Conservation (phyloP, 2,797 vertebrate species). For the Sebastes taczanowskii region DNA sequence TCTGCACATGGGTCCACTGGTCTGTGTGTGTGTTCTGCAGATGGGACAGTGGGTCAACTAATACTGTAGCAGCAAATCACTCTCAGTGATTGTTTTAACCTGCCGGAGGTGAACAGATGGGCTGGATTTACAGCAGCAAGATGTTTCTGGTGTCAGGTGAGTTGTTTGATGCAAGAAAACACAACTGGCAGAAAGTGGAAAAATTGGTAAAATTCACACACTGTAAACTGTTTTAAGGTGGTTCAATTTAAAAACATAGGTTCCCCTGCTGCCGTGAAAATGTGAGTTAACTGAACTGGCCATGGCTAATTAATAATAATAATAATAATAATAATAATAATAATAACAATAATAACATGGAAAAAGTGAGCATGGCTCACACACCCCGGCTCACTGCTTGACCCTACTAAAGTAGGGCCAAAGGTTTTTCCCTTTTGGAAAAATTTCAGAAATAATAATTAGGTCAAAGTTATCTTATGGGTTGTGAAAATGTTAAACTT, state of each 20-base stretch:
- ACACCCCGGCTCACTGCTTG: too few relatives aligned
- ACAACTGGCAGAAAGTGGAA: neutral
- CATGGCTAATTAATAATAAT: neutral
- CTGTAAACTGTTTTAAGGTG: neutral
- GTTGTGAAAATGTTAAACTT: neutral
- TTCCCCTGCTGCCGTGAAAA: neutral
- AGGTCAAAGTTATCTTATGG: neutral
- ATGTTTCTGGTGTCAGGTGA: neutral
- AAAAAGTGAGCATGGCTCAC: too few relatives aligned
- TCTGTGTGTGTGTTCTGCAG: constrained; percentile 62
- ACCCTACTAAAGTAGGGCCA: too few relatives aligned
- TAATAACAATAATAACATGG: neutral
- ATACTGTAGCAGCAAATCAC: constrained; percentile 23
- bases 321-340: neutral
- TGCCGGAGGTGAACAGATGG: constrained; percentile 20
- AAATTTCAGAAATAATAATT: neutral
- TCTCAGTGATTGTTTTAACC: constrained; percentile 8
- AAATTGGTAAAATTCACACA: neutral
- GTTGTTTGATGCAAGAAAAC: neutral
- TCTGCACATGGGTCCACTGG: constrained; percentile 52
- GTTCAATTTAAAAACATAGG: neutral
- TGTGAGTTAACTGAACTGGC: neutral
- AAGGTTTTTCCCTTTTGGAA: too few relatives aligned
- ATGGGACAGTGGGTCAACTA: constrained; percentile 55
- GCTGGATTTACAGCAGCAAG: neutral